These are phyloP conservation scores for Chiroxiphia lanceolata DNA, from an alignment of 2,797 vertebrate species.

Conservation along the genomic window DNA sequence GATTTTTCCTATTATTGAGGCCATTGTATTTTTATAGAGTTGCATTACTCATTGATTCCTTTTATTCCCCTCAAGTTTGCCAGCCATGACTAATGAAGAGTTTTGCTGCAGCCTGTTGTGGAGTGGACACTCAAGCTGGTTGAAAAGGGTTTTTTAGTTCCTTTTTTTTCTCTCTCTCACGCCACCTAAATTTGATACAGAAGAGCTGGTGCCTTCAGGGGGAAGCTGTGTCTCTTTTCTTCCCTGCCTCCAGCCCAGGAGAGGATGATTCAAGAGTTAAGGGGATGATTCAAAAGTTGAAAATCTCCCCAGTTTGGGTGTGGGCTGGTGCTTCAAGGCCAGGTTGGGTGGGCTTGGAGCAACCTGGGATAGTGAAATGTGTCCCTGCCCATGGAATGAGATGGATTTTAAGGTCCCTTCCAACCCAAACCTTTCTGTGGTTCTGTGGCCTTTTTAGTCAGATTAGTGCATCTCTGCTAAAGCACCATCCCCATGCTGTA, in stretches of 20 bases:
- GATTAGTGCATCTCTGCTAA: neutral
- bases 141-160: neutral
- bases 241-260: rapidly evolving
- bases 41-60: constrained; percentile 10
- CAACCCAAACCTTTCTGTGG: neutral
- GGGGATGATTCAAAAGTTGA: neutral
- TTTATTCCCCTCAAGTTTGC: neutral
- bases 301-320: neutral
- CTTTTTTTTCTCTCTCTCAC: neutral
- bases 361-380: neutral
- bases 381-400: neutral
- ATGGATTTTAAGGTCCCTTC: neutral
- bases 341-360: neutral
- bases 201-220: neutral
- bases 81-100: constrained; percentile 22
- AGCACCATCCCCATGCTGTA: rapidly evolving
- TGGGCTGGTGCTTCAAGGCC: neutral
- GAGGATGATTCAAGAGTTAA: neutral
- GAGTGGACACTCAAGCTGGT: neutral
- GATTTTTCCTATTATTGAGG: constrained; percentile 3
- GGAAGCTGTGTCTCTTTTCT: neutral
- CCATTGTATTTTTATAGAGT: neutral
- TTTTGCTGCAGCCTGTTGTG: neutral
- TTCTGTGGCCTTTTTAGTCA: neutral
- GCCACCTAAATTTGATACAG: neutral